Evolutionary conservation across 2,888 invertebrate genomes (phyloP).

Genomic region (Drosophila nigricruria): DNA sequence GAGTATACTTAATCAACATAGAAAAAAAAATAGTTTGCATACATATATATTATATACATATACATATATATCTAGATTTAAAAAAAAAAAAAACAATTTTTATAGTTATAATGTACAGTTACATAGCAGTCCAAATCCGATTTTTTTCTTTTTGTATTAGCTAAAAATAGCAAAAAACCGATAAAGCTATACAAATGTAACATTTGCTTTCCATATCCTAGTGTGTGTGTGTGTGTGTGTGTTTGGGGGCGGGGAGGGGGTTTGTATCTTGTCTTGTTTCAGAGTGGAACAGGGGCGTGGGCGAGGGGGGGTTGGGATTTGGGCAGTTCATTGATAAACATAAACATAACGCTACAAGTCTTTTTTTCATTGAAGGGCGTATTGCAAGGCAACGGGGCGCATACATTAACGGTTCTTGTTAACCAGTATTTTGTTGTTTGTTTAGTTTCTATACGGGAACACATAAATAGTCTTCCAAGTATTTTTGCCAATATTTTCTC

Average conservation of each 20-base stretch:
- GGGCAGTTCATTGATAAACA: conserved; percentile 17
- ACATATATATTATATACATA: conserved; percentile 30
- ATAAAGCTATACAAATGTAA: conserved; percentile 52
- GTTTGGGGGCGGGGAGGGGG: neutral
- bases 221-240: neutral
- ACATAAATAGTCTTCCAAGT: no score
- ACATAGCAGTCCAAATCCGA: conserved; percentile 69
- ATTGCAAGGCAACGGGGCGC: conserved; percentile 3
- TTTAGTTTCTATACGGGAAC: neutral
- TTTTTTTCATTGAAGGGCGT: conserved; percentile 35
- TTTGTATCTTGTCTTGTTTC: neutral
- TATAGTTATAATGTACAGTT: conserved; percentile 57
- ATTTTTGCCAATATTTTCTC: neutral
- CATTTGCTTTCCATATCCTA: conserved; percentile 27
- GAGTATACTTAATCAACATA: conserved; percentile 17
- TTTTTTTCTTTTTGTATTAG: conserved; percentile 31
- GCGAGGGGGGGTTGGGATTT: neutral
- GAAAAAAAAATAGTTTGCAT: conserved; percentile 17
- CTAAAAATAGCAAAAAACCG: conserved; percentile 44
- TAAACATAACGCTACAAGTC: conserved; percentile 48
- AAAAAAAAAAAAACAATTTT: conserved; percentile 28
- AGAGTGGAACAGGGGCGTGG: neutral
- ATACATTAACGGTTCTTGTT: neutral
- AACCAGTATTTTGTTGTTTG: neutral
- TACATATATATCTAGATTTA: conserved; percentile 16